Evolutionary conservation across 2,888 invertebrate species (phyloP), one percentile per base, ranked within the genome.

Genomic region (Dione juno): DNA sequence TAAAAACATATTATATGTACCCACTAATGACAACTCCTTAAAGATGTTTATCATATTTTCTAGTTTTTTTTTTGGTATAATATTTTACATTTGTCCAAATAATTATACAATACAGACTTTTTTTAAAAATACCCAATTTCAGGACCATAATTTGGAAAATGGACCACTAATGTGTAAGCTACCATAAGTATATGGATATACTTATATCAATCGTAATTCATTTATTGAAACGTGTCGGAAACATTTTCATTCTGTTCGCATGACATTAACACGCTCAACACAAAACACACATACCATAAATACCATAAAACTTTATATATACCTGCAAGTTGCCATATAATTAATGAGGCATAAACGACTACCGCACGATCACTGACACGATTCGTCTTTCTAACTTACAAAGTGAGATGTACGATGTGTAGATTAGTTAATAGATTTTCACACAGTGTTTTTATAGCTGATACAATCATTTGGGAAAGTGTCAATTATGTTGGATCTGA

Each of bases 321-420:
- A 5, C 8, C 9, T 53, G 28, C 53, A 2, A 53, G 8, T 35
- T 9, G 2, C 28, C 9, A 35, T 53, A 35, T 35, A 53, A 53
- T 35, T 35, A 28, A 53, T 53, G 35, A 35, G 28, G 53, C 53
- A 35, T 35, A 35, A 53, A 53, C 28, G 53, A 28, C 53, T 53
- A 53, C 54, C 35, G 54, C 54, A 54, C n/a, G 35, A 35, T 35
- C 54, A 54, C 54, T 54, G 54, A 54, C 35, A 35, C 54, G 54
- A 54, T 54, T 54, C 35, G n/a, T 35, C n/a, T 1, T 28, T 3
- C 28, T 28, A 28, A 28, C n/a, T 28, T 54, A 28, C 54, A n/a
- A 35, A 28, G n/a, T 35, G 14, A n/a, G 35, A 9, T 35, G 2
- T 54, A n/a, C n/a, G 16, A 54, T 9, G 35, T 14, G 21, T 28